Percentiles rank a stretch among this genome's conserved stretches.
Conservation (phyloP, 2,113 vertebrate species). For the Calidris pugnax region DNA sequence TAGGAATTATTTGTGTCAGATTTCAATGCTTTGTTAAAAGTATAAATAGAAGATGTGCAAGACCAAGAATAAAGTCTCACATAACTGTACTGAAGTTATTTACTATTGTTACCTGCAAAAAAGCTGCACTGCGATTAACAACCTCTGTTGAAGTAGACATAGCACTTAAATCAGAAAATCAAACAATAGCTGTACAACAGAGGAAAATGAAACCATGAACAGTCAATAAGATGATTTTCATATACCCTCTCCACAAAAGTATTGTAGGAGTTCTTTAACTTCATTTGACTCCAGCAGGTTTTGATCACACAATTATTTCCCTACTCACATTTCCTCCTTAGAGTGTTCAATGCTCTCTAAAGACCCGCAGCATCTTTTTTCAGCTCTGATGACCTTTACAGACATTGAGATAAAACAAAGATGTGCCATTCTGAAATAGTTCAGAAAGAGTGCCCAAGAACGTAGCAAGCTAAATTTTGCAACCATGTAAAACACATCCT, state of each 20-base stretch:
- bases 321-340: background rate
- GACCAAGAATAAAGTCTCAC: background rate
- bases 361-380: background rate
- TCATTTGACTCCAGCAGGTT: background rate
- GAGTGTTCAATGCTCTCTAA: background rate
- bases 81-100: background rate
- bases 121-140: background rate
- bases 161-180: background rate
- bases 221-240: background rate
- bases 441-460: background rate
- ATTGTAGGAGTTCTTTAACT: background rate
- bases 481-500: background rate
- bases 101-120: background rate
- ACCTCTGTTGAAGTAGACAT: background rate
- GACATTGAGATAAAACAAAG: background rate
- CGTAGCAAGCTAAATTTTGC: background rate
- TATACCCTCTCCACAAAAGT: background rate
- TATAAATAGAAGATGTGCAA: background rate
- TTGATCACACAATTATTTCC: background rate
- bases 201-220: background rate
- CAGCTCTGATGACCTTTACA: background rate
- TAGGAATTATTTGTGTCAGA: background rate
- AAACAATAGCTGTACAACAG: background rate
- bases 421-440: background rate
- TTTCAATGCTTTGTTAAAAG: background rate